Conservation (phyloP, 2,888 invertebrate species). For the Sarcophaga caerulescens region DNA sequence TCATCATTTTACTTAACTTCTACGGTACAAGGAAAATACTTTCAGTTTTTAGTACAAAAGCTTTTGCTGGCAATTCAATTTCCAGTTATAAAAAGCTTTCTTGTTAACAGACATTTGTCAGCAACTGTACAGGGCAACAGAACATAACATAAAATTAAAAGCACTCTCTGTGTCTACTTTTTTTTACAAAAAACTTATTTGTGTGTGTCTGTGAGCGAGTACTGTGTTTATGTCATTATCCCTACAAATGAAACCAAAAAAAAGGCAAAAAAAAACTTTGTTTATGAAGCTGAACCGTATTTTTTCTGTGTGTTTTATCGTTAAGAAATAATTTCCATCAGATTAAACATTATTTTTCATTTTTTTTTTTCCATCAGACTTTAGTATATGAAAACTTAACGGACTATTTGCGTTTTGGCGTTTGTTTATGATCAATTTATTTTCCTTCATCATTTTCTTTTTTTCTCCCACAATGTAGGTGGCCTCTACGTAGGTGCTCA, state of each 20-base stretch:
- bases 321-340: conserved; percentile 24
- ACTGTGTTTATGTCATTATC: background rate
- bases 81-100: background rate
- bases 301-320: background rate
- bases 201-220: background rate
- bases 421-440: conserved; percentile 16
- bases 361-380: background rate
- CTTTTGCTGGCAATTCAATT: conserved; percentile 9
- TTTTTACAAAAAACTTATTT: background rate
- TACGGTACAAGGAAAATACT: conserved; percentile 10
- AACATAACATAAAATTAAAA: background rate
- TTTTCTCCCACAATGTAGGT: background rate
- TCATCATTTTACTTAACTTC: background rate
- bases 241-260: background rate
- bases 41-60: background rate
- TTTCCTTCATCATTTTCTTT: background rate
- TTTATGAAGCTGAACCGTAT: background rate
- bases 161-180: background rate
- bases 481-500: background rate
- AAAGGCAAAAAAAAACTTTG: background rate
- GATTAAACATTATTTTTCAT: conserved; percentile 1
- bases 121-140: background rate
- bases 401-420: conserved; percentile 25
- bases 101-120: background rate
- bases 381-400: conserved; percentile 6